Evolutionary conservation across 1,140 invertebrate genomes (phyloP).

Genomic region (Nylanderia fulva): DNA sequence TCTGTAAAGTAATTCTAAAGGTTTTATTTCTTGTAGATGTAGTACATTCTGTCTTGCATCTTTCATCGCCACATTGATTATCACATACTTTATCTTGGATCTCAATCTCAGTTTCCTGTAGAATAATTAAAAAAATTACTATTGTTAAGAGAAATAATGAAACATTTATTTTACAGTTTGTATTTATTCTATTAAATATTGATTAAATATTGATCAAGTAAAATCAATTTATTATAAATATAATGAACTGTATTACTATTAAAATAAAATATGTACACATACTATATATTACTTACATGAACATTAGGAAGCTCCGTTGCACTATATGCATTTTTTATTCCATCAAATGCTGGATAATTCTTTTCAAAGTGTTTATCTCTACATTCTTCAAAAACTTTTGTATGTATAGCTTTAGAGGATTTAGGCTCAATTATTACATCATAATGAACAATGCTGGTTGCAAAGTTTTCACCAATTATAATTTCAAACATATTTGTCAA

Average conservation of each 20-base stretch:
- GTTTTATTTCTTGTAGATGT: no score
- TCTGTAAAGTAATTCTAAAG: conserved; percentile 87
- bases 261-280: not conserved
- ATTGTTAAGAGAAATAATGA: not conserved
- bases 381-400: conserved; percentile 79
- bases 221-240: not conserved
- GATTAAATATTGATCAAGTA: conserved; percentile 25
- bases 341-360: conserved; percentile 90
- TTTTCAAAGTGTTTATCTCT: conserved; percentile 73
- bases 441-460: conserved; percentile 84
- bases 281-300: conserved; percentile 64
- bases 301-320: conserved; percentile 71
- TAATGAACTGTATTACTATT: not conserved
- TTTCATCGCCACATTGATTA: conserved; percentile 79
- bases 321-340: conserved; percentile 89
- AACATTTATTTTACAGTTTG: not conserved
- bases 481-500: conserved; percentile 87
- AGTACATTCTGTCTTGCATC: no score
- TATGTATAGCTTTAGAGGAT: conserved; percentile 78
- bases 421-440: conserved; percentile 86
- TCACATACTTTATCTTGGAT: conserved; percentile 73
- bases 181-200: not conserved
- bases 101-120: not conserved
- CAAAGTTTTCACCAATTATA: conserved; percentile 82
- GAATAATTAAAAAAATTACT: not conserved